Base-by-base conservation (phyloP, 2,797 vertebrate species). In the Rhabdophis nuchalis region DNA sequence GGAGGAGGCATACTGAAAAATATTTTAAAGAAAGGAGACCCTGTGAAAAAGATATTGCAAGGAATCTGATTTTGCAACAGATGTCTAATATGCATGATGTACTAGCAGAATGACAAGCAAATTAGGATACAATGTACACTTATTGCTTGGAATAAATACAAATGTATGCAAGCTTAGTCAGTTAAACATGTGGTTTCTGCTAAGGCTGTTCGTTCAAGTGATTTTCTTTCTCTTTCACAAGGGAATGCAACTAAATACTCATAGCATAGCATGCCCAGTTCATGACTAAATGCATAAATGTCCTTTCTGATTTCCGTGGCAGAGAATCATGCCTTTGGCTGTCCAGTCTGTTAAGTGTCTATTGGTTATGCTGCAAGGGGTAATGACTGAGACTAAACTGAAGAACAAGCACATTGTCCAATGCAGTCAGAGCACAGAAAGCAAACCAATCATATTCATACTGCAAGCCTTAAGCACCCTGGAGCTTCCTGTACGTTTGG, bases 321-420 rank as follows among this genome's bases (percentile, higher is more conserved):
- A 93, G 61, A 92, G 91, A 50, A 56, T 96, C 61, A 27, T 85
- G 86, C 1, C 86, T 90, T 93, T 89, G 91, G 93, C 89, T 92
- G 8, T 68, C 53, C 61, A 9, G 25, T 56, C 89, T 91, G 16
- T 89, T 52, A 89, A 20, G 0, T 87, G 58, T 1, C 64, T 1
- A 89, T 41, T 88, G 92, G 6, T 0, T 1, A 1, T 0, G 56
- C 91, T 52, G 58, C 93, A 57, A 92, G 88, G 91, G 1, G 2
- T 87, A 86, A 89, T 0, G 23, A 52, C 29, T 77, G 27, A 88
- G 46, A 91, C 46, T 46, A 16, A 85, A 53, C 7, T 53, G 52
- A 77, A 77, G 20, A 77, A 41, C 9, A 77, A 77, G 72, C 20
- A 77, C 3, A 41, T 18, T 4, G 41, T 41, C 72, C 36, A 77